These are phyloP conservation scores for Caenorhabditis japonica DNA, from an alignment of 2,888 invertebrate genomes.

Conservation along the genomic window DNA sequence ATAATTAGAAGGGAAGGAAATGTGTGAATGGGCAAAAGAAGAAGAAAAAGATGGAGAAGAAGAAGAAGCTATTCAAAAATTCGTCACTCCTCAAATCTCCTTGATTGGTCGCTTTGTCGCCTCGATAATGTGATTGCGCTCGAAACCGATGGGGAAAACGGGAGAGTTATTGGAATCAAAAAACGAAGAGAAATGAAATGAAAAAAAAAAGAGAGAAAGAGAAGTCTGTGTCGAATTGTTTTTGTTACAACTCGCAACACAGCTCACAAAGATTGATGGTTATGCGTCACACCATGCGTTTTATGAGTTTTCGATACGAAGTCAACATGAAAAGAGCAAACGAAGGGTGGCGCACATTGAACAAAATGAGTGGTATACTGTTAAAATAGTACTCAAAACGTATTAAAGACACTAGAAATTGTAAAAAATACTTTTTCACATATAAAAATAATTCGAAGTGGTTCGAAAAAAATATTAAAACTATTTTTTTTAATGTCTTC, in stretches of 20 bases:
- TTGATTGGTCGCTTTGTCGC: slow-evolving; percentile 32
- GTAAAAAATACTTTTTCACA: no score
- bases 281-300: slow-evolving; percentile 8
- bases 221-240: no score
- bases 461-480: no score
- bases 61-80: slow-evolving; percentile 13
- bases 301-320: slow-evolving; percentile 43
- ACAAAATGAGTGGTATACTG: no score
- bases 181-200: neutral
- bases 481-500: no score
- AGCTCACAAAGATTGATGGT: slow-evolving; percentile 40
- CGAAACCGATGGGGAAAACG: no score
- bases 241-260: slow-evolving; percentile 33
- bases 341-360: no score
- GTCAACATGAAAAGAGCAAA: no score
- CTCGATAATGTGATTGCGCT: slow-evolving; percentile 24
- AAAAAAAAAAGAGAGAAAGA: neutral
- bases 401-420: no score
- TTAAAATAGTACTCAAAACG: no score
- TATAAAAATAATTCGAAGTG: no score
- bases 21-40: neutral
- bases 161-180: no score
- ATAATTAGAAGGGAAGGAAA: slow-evolving; percentile 8
- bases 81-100: slow-evolving; percentile 3
- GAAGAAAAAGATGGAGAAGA: neutral